Evolutionary conservation across 1,140 invertebrate species (phyloP), one percentile per base, ranked within the genome.

Genomic region (Penaeus chinensis): DNA sequence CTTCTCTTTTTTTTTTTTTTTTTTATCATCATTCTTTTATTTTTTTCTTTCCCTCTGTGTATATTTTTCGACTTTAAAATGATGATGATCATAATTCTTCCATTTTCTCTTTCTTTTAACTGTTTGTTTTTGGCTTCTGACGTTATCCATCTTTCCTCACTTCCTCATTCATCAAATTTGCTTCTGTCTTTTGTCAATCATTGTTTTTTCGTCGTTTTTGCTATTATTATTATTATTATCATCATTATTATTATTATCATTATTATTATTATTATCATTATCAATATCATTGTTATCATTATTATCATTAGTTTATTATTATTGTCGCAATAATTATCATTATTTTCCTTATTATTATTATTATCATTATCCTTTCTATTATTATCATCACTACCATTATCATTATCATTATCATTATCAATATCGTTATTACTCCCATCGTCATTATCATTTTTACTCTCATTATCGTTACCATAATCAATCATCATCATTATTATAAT

Each of bases 391-490:
- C 11, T 66, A 66, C 11, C 24, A 66, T 13, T 66, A 66, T 66
- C 65, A 66, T 66, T 66, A 24, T 24, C 24, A 66, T 3, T 66
- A 24, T 66, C 24, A 4, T 24, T 66, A 66, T 66, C 65, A 66
- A 0, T 66, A 66, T 66, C 65, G 5, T 8, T 66, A 5, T 13
- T 0, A 66, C 24, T 66, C 3, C 5, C 65, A 66, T 66, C 4
- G 5, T 66, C 65, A 66, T 66, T 66, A 66, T 66, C 65, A 65
- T 65, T n/a, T 18, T 65, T 65, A 65, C n/a, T 65, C 16, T 65
- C n/a, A 65, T 65, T 65, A 65, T 65, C n/a, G n/a, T 65, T 65
- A 65, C n/a, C n/a, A 18, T 65, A 18, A 65, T 65, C n/a, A 65
- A 18, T n/a, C 2, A 22, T 66, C 2, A 71, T 71, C 18, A 19